phyloP scores from a whole-genome alignment of 1,140 invertebrate genomes.

The Philotrypesis tridentata region DNA sequence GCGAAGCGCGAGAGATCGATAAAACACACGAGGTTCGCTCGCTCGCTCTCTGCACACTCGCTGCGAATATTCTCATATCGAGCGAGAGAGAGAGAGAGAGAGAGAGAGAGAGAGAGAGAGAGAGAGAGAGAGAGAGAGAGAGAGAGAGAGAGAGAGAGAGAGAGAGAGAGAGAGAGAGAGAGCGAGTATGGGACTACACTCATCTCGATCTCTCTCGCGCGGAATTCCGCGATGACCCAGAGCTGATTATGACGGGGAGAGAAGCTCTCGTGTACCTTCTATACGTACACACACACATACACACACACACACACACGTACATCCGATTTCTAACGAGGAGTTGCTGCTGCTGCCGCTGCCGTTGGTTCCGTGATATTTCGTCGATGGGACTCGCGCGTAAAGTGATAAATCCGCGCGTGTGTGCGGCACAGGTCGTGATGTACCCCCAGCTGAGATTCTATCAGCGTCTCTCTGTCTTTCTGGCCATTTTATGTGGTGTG shows the following conservation, averaged over 20 bases:
- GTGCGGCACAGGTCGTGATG: conserved; percentile 20
- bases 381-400: conserved; percentile 40
- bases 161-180: too few relatives aligned
- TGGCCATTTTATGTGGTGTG: neutral
- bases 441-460: conserved; percentile 22
- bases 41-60: neutral
- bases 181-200: neutral
- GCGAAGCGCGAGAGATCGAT: conserved; percentile 8
- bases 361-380: conserved; percentile 28
- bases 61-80: conserved; percentile 40
- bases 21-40: conserved; percentile 14
- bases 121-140: too few relatives aligned
- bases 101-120: too few relatives aligned
- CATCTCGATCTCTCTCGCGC: conserved; percentile 22
- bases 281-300: neutral
- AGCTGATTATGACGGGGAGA: conserved; percentile 39
- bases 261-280: neutral
- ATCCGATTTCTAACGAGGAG: conserved; percentile 40
- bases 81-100: conserved; percentile 20
- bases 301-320: neutral
- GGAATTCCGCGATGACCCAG: conserved; percentile 29
- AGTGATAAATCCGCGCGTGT: conserved; percentile 43
- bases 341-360: neutral
- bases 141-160: too few relatives aligned
- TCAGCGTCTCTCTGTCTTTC: neutral